These are phyloP conservation scores for Phenganax subtilis DNA, from an alignment of 92 coral and sea anemone species.

Conservation along the genomic window DNA sequence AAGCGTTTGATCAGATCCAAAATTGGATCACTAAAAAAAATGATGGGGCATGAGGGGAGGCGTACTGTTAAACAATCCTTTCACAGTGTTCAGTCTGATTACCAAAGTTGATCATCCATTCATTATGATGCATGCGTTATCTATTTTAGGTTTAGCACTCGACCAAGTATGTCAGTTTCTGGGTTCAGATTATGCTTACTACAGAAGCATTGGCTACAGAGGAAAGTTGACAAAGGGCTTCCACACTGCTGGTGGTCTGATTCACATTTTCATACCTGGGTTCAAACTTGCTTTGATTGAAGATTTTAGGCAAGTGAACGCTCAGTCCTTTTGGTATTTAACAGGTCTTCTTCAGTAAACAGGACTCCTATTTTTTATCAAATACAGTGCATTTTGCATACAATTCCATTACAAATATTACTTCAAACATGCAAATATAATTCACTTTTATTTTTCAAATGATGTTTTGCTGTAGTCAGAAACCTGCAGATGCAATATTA, in stretches of 20 bases:
- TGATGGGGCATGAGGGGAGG: no score
- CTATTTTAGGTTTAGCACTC: conserved; percentile 62
- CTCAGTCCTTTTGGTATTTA: neutral
- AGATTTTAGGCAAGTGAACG: conserved; percentile 53
- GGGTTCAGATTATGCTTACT: conserved; percentile 61
- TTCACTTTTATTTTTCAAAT: neutral
- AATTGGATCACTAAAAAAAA: no score
- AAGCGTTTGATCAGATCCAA: no score
- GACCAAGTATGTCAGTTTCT: conserved; percentile 64
- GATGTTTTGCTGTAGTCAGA: conserved; percentile 7
- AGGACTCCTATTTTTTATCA: no score
- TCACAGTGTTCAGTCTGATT: no score
- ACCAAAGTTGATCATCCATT: no score
- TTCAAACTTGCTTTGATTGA: conserved; percentile 53
- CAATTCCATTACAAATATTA: neutral
- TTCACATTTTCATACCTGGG: conserved; percentile 78
- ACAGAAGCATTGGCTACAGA: conserved; percentile 86
- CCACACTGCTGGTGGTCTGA: conserved; percentile 68
- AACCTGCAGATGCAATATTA: conserved; percentile 13
- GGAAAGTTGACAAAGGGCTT: conserved; percentile 72
- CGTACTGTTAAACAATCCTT: no score
- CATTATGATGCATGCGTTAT: neutral
- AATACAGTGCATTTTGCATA: neutral
- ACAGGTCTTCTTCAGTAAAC: neutral
- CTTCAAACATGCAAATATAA: neutral